Conservation (phyloP, 2,797 vertebrate genomes). For the Notamacropus eugenii region DNA sequence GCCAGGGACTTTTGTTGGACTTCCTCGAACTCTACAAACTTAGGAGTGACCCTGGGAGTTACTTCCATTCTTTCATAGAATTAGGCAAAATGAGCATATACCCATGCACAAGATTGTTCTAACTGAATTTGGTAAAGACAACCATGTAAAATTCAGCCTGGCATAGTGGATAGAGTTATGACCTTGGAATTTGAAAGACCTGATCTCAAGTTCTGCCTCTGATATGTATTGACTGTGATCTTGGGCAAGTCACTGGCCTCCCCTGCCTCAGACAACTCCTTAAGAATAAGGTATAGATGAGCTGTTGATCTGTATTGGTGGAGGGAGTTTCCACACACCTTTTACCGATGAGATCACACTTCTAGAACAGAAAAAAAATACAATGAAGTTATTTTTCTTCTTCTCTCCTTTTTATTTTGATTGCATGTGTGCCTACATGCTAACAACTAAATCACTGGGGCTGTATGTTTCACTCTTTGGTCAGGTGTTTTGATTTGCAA, state of each 20-base stretch:
- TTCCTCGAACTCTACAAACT: not conserved
- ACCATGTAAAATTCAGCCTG: not conserved
- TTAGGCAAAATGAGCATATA: not conserved
- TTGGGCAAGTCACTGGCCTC: not conserved
- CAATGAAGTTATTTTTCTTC: not conserved
- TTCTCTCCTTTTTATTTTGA: not conserved
- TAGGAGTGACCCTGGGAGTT: not conserved
- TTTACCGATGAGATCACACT: not conserved
- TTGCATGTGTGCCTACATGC: not conserved
- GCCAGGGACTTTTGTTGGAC: not conserved
- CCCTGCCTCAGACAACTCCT: not conserved
- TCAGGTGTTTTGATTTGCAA: not conserved
- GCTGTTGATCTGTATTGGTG: not conserved
- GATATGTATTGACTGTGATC: not conserved
- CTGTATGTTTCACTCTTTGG: not conserved
- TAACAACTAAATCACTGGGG: not conserved
- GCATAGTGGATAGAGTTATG: not conserved
- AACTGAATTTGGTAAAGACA: not conserved
- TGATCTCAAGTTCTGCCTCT: not conserved
- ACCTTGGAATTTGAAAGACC: not conserved
- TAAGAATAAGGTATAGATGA: not conserved
- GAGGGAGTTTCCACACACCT: not conserved
- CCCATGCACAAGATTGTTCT: not conserved
- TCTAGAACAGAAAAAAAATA: not conserved
- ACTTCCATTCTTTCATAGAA: not conserved